Evolutionary conservation across 1,140 invertebrate species (phyloP).

Genomic region (Araneus ventricosus): DNA sequence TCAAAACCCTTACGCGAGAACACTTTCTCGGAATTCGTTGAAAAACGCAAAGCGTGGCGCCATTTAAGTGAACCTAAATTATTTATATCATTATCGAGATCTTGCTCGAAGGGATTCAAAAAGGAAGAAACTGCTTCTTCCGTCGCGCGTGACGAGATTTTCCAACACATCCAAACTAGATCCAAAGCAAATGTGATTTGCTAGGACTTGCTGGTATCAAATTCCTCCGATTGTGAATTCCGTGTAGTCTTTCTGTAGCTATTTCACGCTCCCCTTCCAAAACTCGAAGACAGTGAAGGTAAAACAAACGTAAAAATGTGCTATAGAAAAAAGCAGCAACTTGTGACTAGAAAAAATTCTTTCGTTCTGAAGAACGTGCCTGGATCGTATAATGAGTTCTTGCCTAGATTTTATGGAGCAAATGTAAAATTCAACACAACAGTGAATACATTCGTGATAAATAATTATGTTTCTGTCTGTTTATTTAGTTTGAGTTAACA

Average conservation of each 20-base stretch:
- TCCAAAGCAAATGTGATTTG: background rate
- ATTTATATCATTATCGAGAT: conserved; percentile 3
- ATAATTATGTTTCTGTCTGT: background rate
- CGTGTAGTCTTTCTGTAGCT: background rate
- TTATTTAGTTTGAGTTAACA: background rate
- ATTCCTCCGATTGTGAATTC: background rate
- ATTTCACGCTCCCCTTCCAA: background rate
- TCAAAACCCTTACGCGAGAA: too few relatives aligned
- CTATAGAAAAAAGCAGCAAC: background rate
- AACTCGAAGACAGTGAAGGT: background rate
- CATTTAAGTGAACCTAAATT: background rate
- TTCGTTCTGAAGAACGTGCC: background rate
- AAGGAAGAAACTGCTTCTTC: background rate
- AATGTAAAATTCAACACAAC: background rate
- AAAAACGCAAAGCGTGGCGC: background rate
- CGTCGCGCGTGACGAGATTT: background rate
- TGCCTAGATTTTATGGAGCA: background rate
- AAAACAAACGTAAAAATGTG: background rate
- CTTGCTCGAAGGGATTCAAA: background rate
- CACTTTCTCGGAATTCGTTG: background rate
- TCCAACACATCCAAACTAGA: background rate
- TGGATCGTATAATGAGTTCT: background rate
- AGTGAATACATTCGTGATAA: background rate
- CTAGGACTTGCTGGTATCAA: background rate
- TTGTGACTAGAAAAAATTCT: background rate